phyloP scores from a whole-genome alignment of 2,888 invertebrate species.

The Leptogaster cylindrica region DNA sequence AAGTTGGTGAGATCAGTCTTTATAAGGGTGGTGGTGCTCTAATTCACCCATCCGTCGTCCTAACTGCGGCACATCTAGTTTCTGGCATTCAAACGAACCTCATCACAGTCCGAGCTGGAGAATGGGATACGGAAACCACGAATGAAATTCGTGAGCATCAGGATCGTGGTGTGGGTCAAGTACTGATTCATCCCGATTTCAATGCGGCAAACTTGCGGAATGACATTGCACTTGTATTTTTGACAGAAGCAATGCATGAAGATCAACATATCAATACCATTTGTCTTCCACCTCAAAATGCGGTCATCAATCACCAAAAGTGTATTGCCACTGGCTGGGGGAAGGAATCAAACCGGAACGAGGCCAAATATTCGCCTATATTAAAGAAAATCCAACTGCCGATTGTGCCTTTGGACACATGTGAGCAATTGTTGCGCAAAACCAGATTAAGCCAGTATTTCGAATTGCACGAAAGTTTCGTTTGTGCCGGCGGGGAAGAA shows the following conservation, averaged over 20 bases:
- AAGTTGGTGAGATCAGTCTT: conserved; percentile 54
- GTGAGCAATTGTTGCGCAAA: conserved; percentile 64
- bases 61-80: conserved; percentile 80
- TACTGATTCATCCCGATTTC: conserved; percentile 62
- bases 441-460: conserved; percentile 73
- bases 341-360: conserved; percentile 54
- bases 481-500: conserved; percentile 77
- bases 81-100: conserved; percentile 49
- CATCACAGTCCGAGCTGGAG: conserved; percentile 70
- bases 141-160: conserved; percentile 73
- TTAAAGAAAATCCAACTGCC: conserved; percentile 75
- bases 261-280: conserved; percentile 73
- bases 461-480: conserved; percentile 69
- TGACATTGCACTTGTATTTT: conserved; percentile 74
- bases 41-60: conserved; percentile 73
- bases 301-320: conserved; percentile 57
- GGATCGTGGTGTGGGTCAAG: conserved; percentile 66
- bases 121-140: conserved; percentile 78
- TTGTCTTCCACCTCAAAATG: conserved; percentile 66
- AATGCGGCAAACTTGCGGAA: conserved; percentile 71
- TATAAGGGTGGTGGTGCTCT: conserved; percentile 83
- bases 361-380: conserved; percentile 66
- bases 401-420: conserved; percentile 64
- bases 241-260: conserved; percentile 67
- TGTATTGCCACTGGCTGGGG: conserved; percentile 56